Percentiles rank a stretch among this genome's conserved stretches.
phyloP scores from a whole-genome alignment of 1,140 invertebrate genomes.

The Nasonia longicornis region DNA sequence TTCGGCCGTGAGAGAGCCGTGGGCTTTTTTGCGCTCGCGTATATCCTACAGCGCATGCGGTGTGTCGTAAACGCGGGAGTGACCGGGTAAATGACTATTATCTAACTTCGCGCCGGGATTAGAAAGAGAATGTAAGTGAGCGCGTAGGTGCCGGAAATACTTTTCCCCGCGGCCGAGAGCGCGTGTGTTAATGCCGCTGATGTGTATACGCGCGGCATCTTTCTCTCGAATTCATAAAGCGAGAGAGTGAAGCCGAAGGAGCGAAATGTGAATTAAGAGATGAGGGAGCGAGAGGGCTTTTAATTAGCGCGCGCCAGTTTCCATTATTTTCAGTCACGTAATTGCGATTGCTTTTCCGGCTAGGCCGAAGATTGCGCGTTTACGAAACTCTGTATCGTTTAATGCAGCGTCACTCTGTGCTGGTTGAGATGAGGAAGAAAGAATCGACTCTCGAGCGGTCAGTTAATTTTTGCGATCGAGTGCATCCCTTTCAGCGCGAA shows the following conservation, averaged over 20 bases:
- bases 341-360: slow-evolving; percentile 21
- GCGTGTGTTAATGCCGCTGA: too few relatives aligned
- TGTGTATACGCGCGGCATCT: not conserved
- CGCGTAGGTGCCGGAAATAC: slow-evolving; percentile 42
- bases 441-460: not conserved
- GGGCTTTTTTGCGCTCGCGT: not conserved
- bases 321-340: slow-evolving; percentile 26
- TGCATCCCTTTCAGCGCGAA: not conserved
- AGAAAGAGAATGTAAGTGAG: slow-evolving; percentile 38
- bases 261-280: not conserved
- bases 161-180: not conserved
- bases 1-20: not conserved
- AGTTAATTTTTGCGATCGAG: not conserved
- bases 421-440: not conserved
- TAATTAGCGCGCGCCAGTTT: slow-evolving; percentile 14
- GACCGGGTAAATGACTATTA: slow-evolving; percentile 40
- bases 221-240: slow-evolving; percentile 1
- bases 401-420: too few relatives aligned
- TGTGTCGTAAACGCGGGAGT: slow-evolving; percentile 14
- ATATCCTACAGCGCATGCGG: not conserved
- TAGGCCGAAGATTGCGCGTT: not conserved
- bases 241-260: not conserved
- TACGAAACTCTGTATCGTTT: too few relatives aligned
- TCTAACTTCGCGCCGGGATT: slow-evolving; percentile 37
- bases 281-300: not conserved